Conservation (phyloP, 2,888 invertebrate species). For the Campoplex capitator region DNA sequence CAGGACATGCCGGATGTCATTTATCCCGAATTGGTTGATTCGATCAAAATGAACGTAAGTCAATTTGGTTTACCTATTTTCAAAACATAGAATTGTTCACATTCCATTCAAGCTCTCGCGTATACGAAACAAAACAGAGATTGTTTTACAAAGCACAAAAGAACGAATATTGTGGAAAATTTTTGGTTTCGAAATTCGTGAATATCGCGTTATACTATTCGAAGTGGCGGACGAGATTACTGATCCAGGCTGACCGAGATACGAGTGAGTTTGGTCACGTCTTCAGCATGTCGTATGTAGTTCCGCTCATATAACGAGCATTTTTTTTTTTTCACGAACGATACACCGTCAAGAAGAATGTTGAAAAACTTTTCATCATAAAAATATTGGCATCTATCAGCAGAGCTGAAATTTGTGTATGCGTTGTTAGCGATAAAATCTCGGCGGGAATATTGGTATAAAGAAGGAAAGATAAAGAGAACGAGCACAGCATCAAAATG, state of each 20-base stretch:
- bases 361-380: neutral
- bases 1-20: neutral
- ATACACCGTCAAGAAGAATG: neutral
- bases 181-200: no score
- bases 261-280: neutral
- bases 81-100: neutral
- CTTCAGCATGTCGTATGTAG: neutral
- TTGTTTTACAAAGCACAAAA: neutral
- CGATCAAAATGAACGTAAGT: neutral
- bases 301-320: neutral
- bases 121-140: neutral
- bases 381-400: neutral
- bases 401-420: no score
- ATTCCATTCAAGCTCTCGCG: neutral
- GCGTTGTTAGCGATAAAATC: no score
- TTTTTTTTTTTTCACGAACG: neutral
- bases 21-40: neutral
- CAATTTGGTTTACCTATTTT: neutral
- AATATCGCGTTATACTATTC: no score
- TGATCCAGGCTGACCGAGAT: neutral
- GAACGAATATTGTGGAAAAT: no score
- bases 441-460: no score
- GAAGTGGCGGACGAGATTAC: no score
- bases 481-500: slow-evolving; percentile 27
- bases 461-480: slow-evolving; percentile 27